Evolutionary conservation across 2,888 invertebrate species (phyloP).

Genomic region (Abscondita cerata): DNA sequence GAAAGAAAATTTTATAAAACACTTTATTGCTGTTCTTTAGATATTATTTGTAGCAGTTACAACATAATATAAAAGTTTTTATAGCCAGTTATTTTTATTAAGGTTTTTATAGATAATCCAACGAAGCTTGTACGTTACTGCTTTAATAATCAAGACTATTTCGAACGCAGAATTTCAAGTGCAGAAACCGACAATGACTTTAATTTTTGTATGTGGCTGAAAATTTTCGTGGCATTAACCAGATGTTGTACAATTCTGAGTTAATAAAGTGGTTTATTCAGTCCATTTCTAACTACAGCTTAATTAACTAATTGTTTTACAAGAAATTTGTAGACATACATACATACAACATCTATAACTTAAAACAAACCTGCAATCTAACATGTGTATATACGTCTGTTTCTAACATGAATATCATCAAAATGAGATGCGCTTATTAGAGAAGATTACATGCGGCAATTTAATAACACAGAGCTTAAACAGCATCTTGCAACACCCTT

Average conservation of each 20-base stretch:
- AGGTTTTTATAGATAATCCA: slow-evolving; percentile 7
- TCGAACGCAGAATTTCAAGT: too few relatives aligned
- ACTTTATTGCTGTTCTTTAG: slow-evolving; percentile 16
- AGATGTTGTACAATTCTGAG: too few relatives aligned
- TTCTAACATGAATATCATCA: slow-evolving; percentile 33
- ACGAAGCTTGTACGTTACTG: background rate
- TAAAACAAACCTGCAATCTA: slow-evolving; percentile 26
- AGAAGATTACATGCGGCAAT: slow-evolving; percentile 38
- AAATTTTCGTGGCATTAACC: too few relatives aligned
- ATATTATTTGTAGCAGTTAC: slow-evolving; percentile 26
- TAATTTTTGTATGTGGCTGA: too few relatives aligned
- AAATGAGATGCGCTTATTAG: slow-evolving; percentile 35
- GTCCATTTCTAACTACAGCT: too few relatives aligned
- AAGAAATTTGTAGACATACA: background rate
- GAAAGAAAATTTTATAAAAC: slow-evolving; percentile 17
- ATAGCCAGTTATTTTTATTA: slow-evolving; percentile 2
- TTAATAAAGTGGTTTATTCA: too few relatives aligned
- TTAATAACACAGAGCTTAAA: slow-evolving; percentile 37
- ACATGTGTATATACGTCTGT: slow-evolving; percentile 30
- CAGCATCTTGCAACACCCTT: slow-evolving; percentile 37
- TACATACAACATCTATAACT: slow-evolving; percentile 9
- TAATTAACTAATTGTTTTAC: background rate
- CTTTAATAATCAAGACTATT: slow-evolving; percentile 2
- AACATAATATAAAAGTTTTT: background rate
- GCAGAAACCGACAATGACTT: too few relatives aligned